Base-by-base conservation (phyloP, 1,140 invertebrate species). In the Lepidurus apus region DNA sequence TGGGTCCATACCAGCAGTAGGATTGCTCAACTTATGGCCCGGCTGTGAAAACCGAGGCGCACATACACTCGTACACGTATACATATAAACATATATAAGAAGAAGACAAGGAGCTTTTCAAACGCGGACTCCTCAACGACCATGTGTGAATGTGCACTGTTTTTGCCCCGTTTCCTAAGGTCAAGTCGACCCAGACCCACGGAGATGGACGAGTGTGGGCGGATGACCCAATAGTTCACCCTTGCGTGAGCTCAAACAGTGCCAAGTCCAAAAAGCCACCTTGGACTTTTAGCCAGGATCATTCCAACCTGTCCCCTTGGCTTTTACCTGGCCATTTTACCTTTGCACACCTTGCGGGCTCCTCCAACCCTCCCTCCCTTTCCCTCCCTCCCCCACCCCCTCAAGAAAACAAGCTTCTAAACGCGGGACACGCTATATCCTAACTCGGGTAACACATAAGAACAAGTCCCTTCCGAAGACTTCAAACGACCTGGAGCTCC, bases 371-470 rank as follows among this genome's bases (percentile, higher is more conserved):
- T 17, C 17, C 45, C 45, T 10, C 45, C 45, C 9, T 47, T 9
- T n/a, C 47, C 11, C 1, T 13, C 11, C 47, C 7, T 11, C 17
- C 53, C 7, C 13, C 47, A 13, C 13, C 8, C 8, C 17, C 53
- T 65, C 9, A 65, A 65, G 53, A 65, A 65, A 13, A n/a, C 17
- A 65, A 65, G 53, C 53, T 65, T 65, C 9, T 65, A 65, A 21
- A 65, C 53, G 53, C 53, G 53, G 53, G 53, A 65, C 53, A 65
- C 53, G 53, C 53, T 65, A 65, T 65, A 65, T 17, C 21, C 21
- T 65, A 17, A 65, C 53, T 65, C 13, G 17, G 53, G 53, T 21
- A 65, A 65, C 53, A 65, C 53, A 65, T 17, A 65, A 65, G 21
- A 65, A 65, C 53, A 65, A 65, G 53, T 65, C 21, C 53, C 53